Evolutionary conservation across 2,797 vertebrate genomes (phyloP).

Genomic region (Petrocephalus schoutedeni): DNA sequence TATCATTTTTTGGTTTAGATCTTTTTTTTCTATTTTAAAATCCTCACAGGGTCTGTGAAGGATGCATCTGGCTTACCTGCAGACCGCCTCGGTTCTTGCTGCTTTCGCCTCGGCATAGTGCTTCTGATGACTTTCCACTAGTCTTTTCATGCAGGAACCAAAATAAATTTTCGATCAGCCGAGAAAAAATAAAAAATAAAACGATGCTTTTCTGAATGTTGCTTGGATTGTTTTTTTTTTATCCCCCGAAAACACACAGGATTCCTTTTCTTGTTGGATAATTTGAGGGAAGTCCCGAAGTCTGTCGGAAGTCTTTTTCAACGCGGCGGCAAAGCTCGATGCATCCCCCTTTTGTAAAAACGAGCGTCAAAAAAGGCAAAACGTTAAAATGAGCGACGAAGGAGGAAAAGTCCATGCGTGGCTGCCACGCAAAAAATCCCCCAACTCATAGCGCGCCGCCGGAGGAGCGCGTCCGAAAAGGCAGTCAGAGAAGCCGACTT

Average conservation of each 20-base stretch:
- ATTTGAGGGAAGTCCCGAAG: slow-evolving; percentile 23
- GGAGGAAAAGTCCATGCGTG: slow-evolving; percentile 22
- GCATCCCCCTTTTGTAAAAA: slow-evolving; percentile 31
- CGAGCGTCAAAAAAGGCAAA: slow-evolving; percentile 9
- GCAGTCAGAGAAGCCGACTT: slow-evolving; percentile 58
- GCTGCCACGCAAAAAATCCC: slow-evolving; percentile 44
- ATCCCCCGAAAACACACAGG: slow-evolving; percentile 16
- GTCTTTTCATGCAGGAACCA: slow-evolving; percentile 78
- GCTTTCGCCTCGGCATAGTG: slow-evolving; percentile 93
- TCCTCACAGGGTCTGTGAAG: neutral
- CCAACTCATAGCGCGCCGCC: slow-evolving; percentile 57
- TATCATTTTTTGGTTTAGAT: neutral
- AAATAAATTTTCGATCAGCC: slow-evolving; percentile 54
- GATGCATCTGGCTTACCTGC: slow-evolving; percentile 70
- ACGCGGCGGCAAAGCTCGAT: slow-evolving; percentile 19
- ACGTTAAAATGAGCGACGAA: slow-evolving; percentile 8
- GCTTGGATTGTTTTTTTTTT: slow-evolving; percentile 40
- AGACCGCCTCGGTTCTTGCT: slow-evolving; percentile 92
- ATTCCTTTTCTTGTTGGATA: slow-evolving; percentile 29
- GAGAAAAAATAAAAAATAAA: slow-evolving; percentile 39
- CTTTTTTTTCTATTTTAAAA: neutral
- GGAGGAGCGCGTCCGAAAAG: slow-evolving; percentile 59
- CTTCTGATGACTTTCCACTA: slow-evolving; percentile 76
- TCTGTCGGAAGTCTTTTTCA: slow-evolving; percentile 11
- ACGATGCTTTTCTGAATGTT: slow-evolving; percentile 37